Conservation (phyloP, 2,797 vertebrate genomes). For the Decapterus maruadsi region DNA sequence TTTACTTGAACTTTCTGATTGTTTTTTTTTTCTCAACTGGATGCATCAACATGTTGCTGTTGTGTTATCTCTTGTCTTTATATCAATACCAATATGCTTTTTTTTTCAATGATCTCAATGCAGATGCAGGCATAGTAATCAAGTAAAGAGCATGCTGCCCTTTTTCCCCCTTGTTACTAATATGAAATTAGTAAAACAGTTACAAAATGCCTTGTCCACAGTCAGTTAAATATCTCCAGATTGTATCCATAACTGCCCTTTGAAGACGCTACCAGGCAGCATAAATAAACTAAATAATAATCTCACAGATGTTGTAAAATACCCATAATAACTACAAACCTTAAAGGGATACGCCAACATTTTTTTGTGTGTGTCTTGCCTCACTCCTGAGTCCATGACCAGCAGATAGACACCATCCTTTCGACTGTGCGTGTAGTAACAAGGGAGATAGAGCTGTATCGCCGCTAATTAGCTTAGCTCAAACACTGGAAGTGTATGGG, state of each 20-base stretch:
- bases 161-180: background rate
- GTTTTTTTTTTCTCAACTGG: conserved; percentile 36
- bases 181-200: background rate
- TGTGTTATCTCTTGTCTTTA: conserved; percentile 3
- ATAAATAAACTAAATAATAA: conserved; percentile 9
- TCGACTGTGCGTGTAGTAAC: too few species aligned
- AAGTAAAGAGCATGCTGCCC: conserved; percentile 4
- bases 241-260: background rate
- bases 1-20: conserved; percentile 73
- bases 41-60: conserved; percentile 25
- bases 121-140: conserved; percentile 19
- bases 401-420: too few species aligned
- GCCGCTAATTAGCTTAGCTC: too few species aligned
- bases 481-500: too few species aligned
- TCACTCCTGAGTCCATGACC: too few species aligned
- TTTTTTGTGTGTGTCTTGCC: too few species aligned
- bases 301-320: conserved; percentile 31
- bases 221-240: conserved; percentile 19
- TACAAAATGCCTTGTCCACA: conserved; percentile 12
- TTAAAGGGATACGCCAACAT: too few species aligned
- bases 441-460: too few species aligned
- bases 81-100: conserved; percentile 15
- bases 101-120: conserved; percentile 7
- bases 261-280: conserved; percentile 17
- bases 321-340: conserved; percentile 21